These are phyloP conservation scores for Lateolabrax maculatus DNA, from an alignment of 2,797 vertebrate genomes.

Conservation along the genomic window DNA sequence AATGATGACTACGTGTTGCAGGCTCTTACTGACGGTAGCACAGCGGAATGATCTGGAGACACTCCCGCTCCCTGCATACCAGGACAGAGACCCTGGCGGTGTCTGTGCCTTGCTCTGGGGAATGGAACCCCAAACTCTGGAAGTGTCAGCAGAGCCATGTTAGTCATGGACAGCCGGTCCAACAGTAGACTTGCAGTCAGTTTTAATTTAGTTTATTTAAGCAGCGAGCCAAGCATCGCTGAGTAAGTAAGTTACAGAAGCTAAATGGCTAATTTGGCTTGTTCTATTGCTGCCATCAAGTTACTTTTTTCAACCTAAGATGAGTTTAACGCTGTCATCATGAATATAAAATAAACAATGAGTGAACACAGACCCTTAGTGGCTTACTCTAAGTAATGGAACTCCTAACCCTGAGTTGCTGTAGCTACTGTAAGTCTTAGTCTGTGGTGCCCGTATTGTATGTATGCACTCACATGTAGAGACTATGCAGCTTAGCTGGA, in stretches of 20 bases:
- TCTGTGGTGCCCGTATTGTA: neutral
- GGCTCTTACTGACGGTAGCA: neutral
- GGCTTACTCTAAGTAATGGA: neutral
- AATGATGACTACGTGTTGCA: constrained; percentile 22
- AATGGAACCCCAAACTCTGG: constrained; percentile 18
- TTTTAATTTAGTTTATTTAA: constrained; percentile 2
- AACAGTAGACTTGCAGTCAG: neutral
- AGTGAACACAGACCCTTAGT: too few relatives aligned
- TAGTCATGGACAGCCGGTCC: neutral
- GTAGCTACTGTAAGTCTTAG: neutral
- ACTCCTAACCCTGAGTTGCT: neutral
- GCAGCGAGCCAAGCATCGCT: constrained; percentile 1
- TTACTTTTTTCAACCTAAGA: neutral
- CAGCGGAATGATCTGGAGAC: constrained; percentile 3
- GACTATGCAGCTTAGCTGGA: neutral
- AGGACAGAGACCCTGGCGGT: neutral
- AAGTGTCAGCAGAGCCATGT: neutral
- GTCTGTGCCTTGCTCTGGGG: constrained; percentile 23
- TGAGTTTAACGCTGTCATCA: neutral
- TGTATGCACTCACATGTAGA: neutral
- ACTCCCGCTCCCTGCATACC: neutral
- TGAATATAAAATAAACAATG: too few relatives aligned
- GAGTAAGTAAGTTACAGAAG: neutral
- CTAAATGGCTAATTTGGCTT: neutral
- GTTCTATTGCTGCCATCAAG: neutral